Base-by-base conservation (phyloP, 1,140 invertebrate genomes). In the Cyphomyrmex costatus region DNA sequence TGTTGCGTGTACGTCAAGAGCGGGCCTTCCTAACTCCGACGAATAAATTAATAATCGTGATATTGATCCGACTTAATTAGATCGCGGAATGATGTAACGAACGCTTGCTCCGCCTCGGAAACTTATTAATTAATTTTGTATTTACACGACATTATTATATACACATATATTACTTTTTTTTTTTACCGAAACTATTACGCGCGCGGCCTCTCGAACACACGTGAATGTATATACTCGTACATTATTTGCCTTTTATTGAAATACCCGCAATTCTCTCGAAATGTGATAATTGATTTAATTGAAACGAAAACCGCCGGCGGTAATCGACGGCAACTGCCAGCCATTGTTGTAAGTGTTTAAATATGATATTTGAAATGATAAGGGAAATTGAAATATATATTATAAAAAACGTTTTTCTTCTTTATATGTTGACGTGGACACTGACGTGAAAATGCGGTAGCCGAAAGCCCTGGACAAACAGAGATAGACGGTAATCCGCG, bases 91-190 rank as follows among this genome's bases (percentile, higher is more conserved):
- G 79, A 71, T 49, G 53, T 60, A 73, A 60, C 60, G 30, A 73
- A 36, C 51, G 65, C 19, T 71, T 53, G 24, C 36, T 6, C 24
- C 21, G 30, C 21, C 58, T 56, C 65, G n/a, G 51, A 12, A 68
- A 42, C 56, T 83, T 73, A 83, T 83, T 83, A 83, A 83, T 83
- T 83, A 83, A 83, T 83, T 83, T 73, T 19, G 6, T 49, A 53
- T 73, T 73, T 61, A 49, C 60, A 24, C 36, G 33, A n/a, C 42
- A 73, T 73, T 19, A 56, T 82, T 58, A 51, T 24, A 24, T 14
- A n/a, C 68, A n/a, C 36, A 5, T 24, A 61, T 49, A 60, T 46
- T 53, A 83, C 36, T n/a, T 80, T 83, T 60, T 49, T 70, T 14
- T 33, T 66, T 24, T 14, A 42, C 1, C 21, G 6, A 14, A 16